Percentiles rank a stretch among this genome's conserved stretches.
Evolutionary conservation across 2,113 vertebrate genomes (phyloP).

Genomic region (Megaceryle maxima): DNA sequence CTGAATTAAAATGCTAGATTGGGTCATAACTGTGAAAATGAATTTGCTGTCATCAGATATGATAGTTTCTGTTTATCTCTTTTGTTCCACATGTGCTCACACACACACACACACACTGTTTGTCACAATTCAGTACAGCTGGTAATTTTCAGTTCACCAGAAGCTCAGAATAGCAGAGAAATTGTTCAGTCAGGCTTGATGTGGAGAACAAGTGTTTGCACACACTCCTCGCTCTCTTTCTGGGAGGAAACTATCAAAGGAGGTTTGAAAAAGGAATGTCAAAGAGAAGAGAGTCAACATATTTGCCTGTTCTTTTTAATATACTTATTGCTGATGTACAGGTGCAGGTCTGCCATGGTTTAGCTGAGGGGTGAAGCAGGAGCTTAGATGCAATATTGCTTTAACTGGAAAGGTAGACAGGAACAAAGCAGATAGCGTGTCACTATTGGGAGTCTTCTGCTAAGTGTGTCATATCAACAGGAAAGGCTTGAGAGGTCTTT

Average conservation of each 20-base stretch:
- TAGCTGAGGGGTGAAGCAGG: neutral
- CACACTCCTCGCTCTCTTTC: neutral
- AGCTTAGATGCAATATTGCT: neutral
- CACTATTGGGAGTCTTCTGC: neutral
- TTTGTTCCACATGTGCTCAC: neutral
- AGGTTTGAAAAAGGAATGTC: neutral
- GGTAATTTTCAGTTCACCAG: conserved; percentile 61
- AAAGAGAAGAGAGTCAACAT: neutral
- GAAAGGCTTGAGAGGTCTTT: neutral
- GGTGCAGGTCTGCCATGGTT: neutral
- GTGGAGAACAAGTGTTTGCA: conserved; percentile 52
- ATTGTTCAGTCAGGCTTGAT: conserved; percentile 60
- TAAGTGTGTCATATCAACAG: neutral
- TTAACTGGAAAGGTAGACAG: neutral
- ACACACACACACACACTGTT: neutral
- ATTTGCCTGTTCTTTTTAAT: neutral
- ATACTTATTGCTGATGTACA: neutral
- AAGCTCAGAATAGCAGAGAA: conserved; percentile 63
- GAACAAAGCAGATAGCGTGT: neutral
- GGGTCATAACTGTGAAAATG: neutral
- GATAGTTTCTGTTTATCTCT: neutral
- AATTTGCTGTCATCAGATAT: neutral
- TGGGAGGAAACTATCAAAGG: conserved; percentile 1
- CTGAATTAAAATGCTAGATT: neutral
- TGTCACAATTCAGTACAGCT: conserved; percentile 50